Evolutionary conservation across 2,113 vertebrate species (phyloP).

Genomic region (Holacanthus passer): DNA sequence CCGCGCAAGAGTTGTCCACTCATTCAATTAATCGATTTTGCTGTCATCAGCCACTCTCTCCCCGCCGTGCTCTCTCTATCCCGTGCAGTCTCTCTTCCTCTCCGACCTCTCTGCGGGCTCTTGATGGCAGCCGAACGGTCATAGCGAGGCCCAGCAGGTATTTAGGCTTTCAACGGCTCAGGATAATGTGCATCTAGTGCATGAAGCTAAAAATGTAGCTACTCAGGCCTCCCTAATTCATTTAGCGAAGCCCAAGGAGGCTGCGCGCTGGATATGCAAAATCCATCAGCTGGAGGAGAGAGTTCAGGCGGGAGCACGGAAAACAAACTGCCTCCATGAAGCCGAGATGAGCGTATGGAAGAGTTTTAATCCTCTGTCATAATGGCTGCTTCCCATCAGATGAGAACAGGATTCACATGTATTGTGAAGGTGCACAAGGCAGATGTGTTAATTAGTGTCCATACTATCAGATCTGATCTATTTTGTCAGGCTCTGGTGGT

Average conservation of each 20-base stretch:
- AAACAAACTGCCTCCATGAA: conserved; percentile 55
- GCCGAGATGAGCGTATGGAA: conserved; percentile 17
- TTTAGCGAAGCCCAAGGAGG: conserved; percentile 73
- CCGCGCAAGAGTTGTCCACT: conserved; percentile 76
- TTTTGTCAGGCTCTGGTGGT: conserved; percentile 3
- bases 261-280: conserved; percentile 47
- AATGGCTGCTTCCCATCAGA: conserved; percentile 44
- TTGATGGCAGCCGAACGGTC: conserved; percentile 65
- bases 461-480: conserved; percentile 11
- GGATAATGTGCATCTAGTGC: conserved; percentile 74
- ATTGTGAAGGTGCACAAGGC: neutral
- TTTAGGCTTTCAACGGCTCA: conserved; percentile 74
- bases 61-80: conserved; percentile 36
- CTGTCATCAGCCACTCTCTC: conserved; percentile 70
- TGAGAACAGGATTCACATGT: conserved; percentile 5
- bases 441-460: conserved; percentile 19
- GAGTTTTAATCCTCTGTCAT: conserved; percentile 53
- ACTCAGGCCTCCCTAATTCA: conserved; percentile 74
- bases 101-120: conserved; percentile 66
- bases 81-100: conserved; percentile 59
- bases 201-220: conserved; percentile 73
- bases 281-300: conserved; percentile 62
- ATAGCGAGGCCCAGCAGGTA: conserved; percentile 67
- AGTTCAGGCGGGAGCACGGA: conserved; percentile 50
- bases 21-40: conserved; percentile 77